Evolutionary conservation across 2,797 vertebrate genomes (phyloP).

Genomic region (Pipistrellus pygmaeus): DNA sequence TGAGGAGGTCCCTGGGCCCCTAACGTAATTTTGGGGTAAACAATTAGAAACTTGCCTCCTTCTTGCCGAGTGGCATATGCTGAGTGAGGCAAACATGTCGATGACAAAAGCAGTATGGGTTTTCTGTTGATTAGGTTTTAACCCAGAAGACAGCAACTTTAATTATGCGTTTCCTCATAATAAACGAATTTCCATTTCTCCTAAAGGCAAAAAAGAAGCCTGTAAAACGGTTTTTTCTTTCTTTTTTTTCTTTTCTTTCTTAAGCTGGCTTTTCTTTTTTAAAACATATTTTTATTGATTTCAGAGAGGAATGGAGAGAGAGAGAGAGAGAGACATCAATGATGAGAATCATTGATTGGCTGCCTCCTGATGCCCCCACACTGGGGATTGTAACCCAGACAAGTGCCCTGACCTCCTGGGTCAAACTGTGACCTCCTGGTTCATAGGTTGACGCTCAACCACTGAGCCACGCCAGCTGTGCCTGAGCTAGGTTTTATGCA

Average conservation of each 20-base stretch:
- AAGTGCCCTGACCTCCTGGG: too few relatives aligned
- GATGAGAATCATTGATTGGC: too few relatives aligned
- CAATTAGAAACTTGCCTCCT: not conserved
- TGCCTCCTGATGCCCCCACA: too few relatives aligned
- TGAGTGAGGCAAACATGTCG: not conserved
- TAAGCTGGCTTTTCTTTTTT: not conserved
- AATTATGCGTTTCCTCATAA: not conserved
- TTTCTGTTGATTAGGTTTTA: not conserved
- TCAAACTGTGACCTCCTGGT: too few relatives aligned
- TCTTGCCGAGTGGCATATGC: not conserved
- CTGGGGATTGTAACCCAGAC: too few relatives aligned
- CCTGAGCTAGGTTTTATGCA: not conserved
- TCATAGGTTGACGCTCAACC: too few relatives aligned
- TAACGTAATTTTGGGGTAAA: not conserved
- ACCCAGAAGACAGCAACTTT: not conserved
- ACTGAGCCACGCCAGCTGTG: too few relatives aligned
- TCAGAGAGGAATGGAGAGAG: too few relatives aligned
- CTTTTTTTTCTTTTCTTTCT: not conserved
- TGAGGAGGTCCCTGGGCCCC: not conserved
- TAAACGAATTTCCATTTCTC: conserved; percentile 9
- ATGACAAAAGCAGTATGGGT: not conserved
- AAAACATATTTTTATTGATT: too few relatives aligned
- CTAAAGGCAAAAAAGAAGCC: not conserved
- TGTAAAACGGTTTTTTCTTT: not conserved
- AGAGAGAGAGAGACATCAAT: too few relatives aligned